Conservation (phyloP, 1,140 invertebrate species). For the Hestina assimilis region DNA sequence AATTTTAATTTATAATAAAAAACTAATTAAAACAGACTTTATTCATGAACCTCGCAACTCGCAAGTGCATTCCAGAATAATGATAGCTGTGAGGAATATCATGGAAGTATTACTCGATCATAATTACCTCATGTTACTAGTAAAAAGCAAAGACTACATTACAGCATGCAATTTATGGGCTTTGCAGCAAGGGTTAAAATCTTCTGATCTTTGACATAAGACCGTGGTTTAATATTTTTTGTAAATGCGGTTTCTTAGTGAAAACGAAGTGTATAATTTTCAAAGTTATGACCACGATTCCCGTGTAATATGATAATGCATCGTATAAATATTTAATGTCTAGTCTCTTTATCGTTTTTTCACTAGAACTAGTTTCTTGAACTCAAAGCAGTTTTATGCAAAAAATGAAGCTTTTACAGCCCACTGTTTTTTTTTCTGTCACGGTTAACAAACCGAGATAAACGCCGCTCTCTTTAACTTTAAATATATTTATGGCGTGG, state of each 20-base stretch:
- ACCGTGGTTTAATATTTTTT: conserved; percentile 38
- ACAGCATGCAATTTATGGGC: conserved; percentile 8
- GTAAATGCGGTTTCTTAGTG: conserved; percentile 51
- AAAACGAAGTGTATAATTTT: conserved; percentile 73
- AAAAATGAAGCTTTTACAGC: conserved; percentile 44
- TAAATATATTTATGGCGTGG: conserved; percentile 9
- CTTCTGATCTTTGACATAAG: conserved; percentile 1
- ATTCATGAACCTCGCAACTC: background rate
- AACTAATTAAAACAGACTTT: conserved; percentile 10
- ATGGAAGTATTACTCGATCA: conserved; percentile 14
- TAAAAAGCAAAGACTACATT: conserved; percentile 3
- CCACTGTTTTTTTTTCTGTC: conserved; percentile 23
- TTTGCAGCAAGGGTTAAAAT: conserved; percentile 12
- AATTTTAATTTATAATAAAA: conserved; percentile 1
- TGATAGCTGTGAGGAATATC: conserved; percentile 9
- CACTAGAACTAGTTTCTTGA: conserved; percentile 59
- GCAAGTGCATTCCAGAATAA: conserved; percentile 22
- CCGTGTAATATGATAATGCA: conserved; percentile 77
- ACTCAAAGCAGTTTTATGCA: conserved; percentile 49
- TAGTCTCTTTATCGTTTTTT: conserved; percentile 70
- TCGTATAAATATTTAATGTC: conserved; percentile 76
- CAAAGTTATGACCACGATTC: conserved; percentile 72
- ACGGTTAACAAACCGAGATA: conserved; percentile 5
- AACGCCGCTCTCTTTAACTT: conserved; percentile 14
- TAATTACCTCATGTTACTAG: conserved; percentile 17